These are phyloP conservation scores for Trichacis sp. DNA, from an alignment of 2,888 invertebrate species.

Conservation along the genomic window DNA sequence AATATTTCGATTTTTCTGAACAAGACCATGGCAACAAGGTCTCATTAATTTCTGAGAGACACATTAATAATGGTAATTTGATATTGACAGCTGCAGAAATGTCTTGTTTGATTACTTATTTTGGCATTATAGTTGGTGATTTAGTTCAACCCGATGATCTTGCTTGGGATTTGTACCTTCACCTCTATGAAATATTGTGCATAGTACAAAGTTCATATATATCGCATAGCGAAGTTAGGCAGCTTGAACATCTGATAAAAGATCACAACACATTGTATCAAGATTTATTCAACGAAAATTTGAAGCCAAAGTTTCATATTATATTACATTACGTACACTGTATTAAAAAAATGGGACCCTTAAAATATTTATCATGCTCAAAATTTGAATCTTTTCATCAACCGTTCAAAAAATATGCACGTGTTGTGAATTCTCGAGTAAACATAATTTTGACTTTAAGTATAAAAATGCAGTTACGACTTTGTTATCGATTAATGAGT, in stretches of 20 bases:
- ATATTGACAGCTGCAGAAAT: constrained; percentile 24
- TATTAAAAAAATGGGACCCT: constrained; percentile 5
- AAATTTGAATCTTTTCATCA: constrained; percentile 9
- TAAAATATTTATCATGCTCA: constrained; percentile 10
- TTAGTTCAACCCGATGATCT: constrained; percentile 9
- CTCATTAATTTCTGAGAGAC: constrained; percentile 1
- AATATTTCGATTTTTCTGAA: constrained; percentile 11
- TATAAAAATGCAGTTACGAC: constrained; percentile 6
- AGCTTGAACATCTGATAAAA: constrained; percentile 6
- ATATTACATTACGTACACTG: not conserved
- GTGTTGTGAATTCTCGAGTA: constrained; percentile 4
- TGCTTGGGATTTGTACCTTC: constrained; percentile 25
- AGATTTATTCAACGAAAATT: not conserved
- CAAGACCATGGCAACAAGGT: constrained; percentile 6
- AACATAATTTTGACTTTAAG: constrained; percentile 8
- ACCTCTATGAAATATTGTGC: constrained; percentile 5
- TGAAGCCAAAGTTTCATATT: constrained; percentile 12
- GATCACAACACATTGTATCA: constrained; percentile 7
- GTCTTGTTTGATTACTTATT: constrained; percentile 15
- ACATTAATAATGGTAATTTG: constrained; percentile 10
- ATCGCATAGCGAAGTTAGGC: constrained; percentile 19
- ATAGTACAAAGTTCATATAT: constrained; percentile 18
- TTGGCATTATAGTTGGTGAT: constrained; percentile 19
- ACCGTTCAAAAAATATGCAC: constrained; percentile 10
- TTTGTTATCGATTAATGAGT: constrained; percentile 9